These are phyloP conservation scores for Stichopus horrens DNA, from an alignment of 53 echinoderm and acorn worm species.

Conservation along the genomic window DNA sequence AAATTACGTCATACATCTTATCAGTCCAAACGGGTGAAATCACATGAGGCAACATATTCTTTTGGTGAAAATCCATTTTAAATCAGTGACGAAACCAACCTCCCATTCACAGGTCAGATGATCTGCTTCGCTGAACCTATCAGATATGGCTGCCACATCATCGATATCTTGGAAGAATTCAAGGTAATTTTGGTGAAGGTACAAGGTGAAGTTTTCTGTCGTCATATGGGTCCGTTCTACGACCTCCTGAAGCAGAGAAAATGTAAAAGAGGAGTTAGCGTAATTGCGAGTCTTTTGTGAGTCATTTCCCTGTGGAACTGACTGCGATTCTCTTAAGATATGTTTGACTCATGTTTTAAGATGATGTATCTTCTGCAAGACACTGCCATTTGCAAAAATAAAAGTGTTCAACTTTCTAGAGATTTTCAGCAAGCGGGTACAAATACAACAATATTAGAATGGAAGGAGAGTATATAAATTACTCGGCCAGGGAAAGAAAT, in stretches of 20 bases:
- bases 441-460: too few relatives aligned
- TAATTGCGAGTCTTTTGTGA: not conserved
- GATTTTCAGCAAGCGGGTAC: too few relatives aligned
- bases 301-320: too few relatives aligned
- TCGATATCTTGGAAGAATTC: slow-evolving; percentile 85
- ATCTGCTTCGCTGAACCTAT: slow-evolving; percentile 83
- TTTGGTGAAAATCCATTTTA: not conserved
- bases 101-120: slow-evolving; percentile 80
- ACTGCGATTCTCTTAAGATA: too few relatives aligned
- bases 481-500: too few relatives aligned
- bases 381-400: too few relatives aligned
- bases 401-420: too few relatives aligned
- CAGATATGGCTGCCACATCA: slow-evolving; percentile 73
- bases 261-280: not conserved
- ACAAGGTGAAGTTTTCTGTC: slow-evolving; percentile 87
- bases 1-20: not conserved
- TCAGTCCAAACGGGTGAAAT: not conserved
- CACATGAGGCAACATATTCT: not conserved
- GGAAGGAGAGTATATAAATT: too few relatives aligned
- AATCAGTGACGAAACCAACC: slow-evolving; percentile 50
- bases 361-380: too few relatives aligned
- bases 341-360: too few relatives aligned
- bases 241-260: slow-evolving; percentile 61
- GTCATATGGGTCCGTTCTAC: slow-evolving; percentile 87
- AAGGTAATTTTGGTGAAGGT: slow-evolving; percentile 97